These are phyloP conservation scores for Aporophyla nigra DNA, from an alignment of 2,888 invertebrate genomes.

Conservation along the genomic window DNA sequence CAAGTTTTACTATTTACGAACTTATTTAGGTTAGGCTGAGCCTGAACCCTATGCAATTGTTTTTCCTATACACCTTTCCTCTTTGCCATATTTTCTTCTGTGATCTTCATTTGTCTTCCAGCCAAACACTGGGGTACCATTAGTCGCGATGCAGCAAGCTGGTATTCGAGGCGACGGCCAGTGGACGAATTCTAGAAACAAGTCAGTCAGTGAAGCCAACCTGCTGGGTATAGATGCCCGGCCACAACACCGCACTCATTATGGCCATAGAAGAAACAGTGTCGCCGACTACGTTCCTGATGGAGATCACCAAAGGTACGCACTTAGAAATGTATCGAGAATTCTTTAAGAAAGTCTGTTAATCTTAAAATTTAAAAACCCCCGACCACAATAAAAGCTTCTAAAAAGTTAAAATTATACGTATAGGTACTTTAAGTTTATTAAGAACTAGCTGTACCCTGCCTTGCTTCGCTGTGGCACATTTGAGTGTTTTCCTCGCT, in stretches of 20 bases:
- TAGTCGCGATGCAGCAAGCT: slow-evolving; percentile 93
- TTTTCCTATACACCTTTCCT: background rate
- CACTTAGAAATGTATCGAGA: too few species aligned
- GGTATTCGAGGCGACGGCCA: slow-evolving; percentile 91
- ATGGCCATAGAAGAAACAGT: slow-evolving; percentile 89
- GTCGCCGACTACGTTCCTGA: slow-evolving; percentile 91
- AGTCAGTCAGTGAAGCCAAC: slow-evolving; percentile 97
- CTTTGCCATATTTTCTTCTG: background rate
- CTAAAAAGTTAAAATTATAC: too few species aligned
- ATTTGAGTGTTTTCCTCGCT: too few species aligned
- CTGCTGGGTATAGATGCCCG: slow-evolving; percentile 92
- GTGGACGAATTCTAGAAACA: slow-evolving; percentile 88
- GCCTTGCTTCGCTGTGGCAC: too few species aligned
- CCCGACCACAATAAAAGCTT: too few species aligned
- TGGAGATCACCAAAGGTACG: slow-evolving; percentile 88
- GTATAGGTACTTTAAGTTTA: too few species aligned
- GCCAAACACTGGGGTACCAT: slow-evolving; percentile 90
- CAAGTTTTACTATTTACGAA: background rate
- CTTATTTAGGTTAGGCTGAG: background rate
- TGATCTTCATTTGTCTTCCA: slow-evolving; percentile 55
- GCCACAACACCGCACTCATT: slow-evolving; percentile 84
- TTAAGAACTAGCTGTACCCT: too few species aligned
- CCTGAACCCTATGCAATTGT: background rate
- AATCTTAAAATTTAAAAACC: too few species aligned
- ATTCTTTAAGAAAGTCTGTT: too few species aligned